Percentiles rank a stretch among this genome's conserved stretches.
phyloP scores from a whole-genome alignment of 2,797 vertebrate genomes.

The Tenualosa thibaudeaui region DNA sequence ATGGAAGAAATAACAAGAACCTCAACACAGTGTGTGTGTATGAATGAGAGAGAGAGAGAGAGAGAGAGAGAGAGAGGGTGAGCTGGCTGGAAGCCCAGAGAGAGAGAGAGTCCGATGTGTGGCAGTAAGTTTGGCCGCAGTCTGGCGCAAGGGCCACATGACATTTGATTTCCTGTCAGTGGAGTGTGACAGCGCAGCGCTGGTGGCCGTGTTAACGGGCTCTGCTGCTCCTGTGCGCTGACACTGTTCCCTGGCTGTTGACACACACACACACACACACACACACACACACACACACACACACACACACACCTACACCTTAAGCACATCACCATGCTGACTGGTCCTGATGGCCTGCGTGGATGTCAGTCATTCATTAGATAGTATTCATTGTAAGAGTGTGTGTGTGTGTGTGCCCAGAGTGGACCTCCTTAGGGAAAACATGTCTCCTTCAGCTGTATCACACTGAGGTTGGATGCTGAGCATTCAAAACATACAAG shows the following conservation, averaged over 20 bases:
- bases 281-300: background rate
- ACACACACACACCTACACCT: background rate
- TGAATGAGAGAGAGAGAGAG: constrained; percentile 35
- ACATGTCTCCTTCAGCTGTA: background rate
- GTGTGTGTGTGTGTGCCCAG: background rate
- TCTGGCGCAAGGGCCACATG: constrained; percentile 47
- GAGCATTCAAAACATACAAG: background rate
- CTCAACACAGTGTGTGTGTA: constrained; percentile 9
- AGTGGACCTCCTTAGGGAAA: background rate
- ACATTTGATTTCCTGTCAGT: constrained; percentile 47
- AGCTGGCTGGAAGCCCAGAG: constrained; percentile 18
- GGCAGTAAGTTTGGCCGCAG: constrained; percentile 49
- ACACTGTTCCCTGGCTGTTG: background rate
- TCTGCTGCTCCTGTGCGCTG: constrained; percentile 1
- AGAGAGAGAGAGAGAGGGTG: constrained; percentile 44
- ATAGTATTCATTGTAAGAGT: background rate
- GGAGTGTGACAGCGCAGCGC: constrained; percentile 34
- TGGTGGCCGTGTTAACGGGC: constrained; percentile 6
- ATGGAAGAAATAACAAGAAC: constrained; percentile 58
- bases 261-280: background rate
- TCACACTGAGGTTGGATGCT: background rate
- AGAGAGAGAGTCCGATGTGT: constrained; percentile 49
- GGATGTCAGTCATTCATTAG: constrained; percentile 24
- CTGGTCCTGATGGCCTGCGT: constrained; percentile 32
- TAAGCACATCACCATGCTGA: background rate